These are phyloP conservation scores for Diarsia rubi DNA, from an alignment of 2,888 invertebrate species.

Conservation along the genomic window DNA sequence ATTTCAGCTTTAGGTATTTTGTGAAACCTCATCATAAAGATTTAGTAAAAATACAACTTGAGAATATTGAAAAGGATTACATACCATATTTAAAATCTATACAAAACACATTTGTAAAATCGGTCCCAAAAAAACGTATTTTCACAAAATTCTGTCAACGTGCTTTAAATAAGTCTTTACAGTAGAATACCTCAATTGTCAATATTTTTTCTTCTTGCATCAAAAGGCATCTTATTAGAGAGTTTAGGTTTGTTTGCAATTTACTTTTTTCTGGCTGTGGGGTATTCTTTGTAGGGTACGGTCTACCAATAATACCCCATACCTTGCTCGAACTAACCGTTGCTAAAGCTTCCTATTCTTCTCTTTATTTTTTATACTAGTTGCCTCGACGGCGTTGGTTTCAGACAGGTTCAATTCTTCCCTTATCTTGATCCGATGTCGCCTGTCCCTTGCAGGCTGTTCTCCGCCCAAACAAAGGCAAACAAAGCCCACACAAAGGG, in stretches of 20 bases:
- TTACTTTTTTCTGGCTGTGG: neutral
- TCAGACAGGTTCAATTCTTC: too few relatives aligned
- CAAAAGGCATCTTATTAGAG: constrained; percentile 22
- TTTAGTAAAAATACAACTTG: neutral
- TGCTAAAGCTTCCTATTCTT: neutral
- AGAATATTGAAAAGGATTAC: neutral
- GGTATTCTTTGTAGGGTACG: too few relatives aligned
- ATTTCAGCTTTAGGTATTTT: too few relatives aligned
- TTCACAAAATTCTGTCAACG: constrained; percentile 22
- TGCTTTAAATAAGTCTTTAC: constrained; percentile 7
- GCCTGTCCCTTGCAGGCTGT: too few relatives aligned
- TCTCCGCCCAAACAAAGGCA: too few relatives aligned
- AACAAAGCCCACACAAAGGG: too few relatives aligned
- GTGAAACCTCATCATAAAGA: neutral
- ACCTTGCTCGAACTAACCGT: too few relatives aligned
- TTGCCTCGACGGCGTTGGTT: too few relatives aligned
- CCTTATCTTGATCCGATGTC: too few relatives aligned
- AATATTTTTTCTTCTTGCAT: constrained; percentile 15
- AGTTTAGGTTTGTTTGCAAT: constrained; percentile 14
- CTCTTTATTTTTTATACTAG: neutral
- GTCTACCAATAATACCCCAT: too few relatives aligned
- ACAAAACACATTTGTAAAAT: constrained; percentile 27
- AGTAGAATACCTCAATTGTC: constrained; percentile 9
- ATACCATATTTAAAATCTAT: constrained; percentile 25
- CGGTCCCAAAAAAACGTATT: constrained; percentile 13